Evolutionary conservation across 2,888 invertebrate genomes (phyloP), one percentile per base, ranked within the genome.

Genomic region (Octonoba sinensis): DNA sequence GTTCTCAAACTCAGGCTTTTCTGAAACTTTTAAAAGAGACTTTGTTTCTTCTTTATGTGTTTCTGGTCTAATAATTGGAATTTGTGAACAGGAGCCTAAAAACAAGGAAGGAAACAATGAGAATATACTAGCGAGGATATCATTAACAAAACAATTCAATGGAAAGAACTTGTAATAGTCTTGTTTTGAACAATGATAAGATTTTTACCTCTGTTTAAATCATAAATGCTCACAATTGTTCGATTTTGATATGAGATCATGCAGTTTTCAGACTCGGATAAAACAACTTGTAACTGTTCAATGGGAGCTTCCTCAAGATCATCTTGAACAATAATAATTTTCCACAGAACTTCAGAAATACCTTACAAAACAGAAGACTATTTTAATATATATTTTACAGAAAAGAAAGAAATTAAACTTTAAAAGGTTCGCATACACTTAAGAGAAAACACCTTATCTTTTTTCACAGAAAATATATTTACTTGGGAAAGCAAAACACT

Each of bases 201-300:
- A 46, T 47, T 51, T 22, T 56, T 57, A 84, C 84, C 82, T 82
- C 64, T 60, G 46, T 78, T 76, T 20, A 73, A 59, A 70, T 84
- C 84, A 79, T 83, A 77, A 36, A 84, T 84, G 20, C 72, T 83
- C 20, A 84, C 71, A 62, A 83, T 44, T 49, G 84, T 78, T 70
- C 69, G 46, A 64, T 82, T 75, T 20, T 75, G 51, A 56, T 54
- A 64, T 27, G 56, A 36, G 24, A 84, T 75, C 11, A 84, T 22
- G 27, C 75, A 56, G 57, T 84, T 84, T 67, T 81, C 65, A 51
- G 84, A 70, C 47, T 84, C 77, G 18, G 66, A 62, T 44, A 84
- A 60, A 54, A 51, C 16, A 18, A 84, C 59, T 69, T 84, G 75
- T 24, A 84, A 6, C 64, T 79, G 83, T 49, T 84, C 84, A 47